Base-by-base conservation (phyloP, 1,140 invertebrate genomes). In the Aethina tumida region DNA sequence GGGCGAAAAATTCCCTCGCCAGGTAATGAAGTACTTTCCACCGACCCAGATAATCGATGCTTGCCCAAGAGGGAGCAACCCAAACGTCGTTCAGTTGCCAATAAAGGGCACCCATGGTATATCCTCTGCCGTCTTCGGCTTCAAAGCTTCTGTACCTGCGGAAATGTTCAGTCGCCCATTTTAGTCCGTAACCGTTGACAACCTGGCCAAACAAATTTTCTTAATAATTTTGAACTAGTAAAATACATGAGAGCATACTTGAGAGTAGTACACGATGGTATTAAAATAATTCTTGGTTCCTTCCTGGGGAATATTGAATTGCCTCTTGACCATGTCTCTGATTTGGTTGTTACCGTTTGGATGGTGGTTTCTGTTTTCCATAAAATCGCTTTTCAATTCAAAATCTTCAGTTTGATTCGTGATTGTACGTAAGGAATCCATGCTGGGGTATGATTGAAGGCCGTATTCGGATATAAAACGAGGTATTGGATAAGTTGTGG, bases 71-170 rank as follows among this genome's bases (percentile, higher is more conserved):
- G 0, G 94, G 90, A 8, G 88, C 92, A 56, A 87, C 84, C 95
- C 95, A 98, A 13, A 97, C 85, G 63, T 98, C 94, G 64, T 98
- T 97, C 1, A 98, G 62, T 60, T 98, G 95, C 96, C 96, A 99
- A 66, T 97, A 98, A 19, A 99, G 68, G 7, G 93, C 91, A n/a
- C 96, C 96, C 87, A 95, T 97, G 0, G 84, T 90, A 7, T 66
- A 61, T 22, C 88, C 84, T 61, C 79, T 70, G 2, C 81, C 79
- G 6, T 70, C 53, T n/a, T 68, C 62, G 35, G 71, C 62, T 5
- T 76, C 22, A 10, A 49, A 58, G 26, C 64, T 73, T n/a, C n/a
- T n/a, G n/a, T n/a, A n/a, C n/a, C n/a, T n/a, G n/a, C 92, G 68
- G 62, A 96, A 96, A 46, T 76, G 75, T 62, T 97, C 92, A 1